Evolutionary conservation across 2,797 vertebrate species (phyloP).

Genomic region (Esox lucius): DNA sequence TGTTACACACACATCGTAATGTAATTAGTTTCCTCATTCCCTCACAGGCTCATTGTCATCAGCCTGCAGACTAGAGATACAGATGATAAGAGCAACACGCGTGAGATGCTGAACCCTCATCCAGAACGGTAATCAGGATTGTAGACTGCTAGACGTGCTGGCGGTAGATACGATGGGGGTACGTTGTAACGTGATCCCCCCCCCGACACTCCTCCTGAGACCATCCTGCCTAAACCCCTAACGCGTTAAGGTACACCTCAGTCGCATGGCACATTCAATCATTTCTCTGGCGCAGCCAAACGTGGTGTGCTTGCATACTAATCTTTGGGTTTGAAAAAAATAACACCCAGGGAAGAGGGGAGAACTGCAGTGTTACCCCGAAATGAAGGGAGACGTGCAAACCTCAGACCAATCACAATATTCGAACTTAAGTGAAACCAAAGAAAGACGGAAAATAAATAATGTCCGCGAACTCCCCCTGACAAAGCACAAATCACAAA

Average conservation of each 20-base stretch:
- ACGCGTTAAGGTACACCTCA: no score
- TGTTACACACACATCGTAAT: conserved; percentile 16
- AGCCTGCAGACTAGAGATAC: not conserved
- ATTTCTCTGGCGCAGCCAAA: no score
- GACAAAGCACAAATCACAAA: no score
- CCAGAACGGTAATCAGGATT: not conserved
- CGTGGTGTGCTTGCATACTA: no score
- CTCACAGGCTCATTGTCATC: not conserved
- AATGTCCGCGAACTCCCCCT: no score
- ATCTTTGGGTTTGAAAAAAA: no score
- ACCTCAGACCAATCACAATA: no score
- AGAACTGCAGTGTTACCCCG: not conserved
- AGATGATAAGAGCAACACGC: not conserved
- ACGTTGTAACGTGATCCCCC: not conserved
- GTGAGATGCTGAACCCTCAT: not conserved
- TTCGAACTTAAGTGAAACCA: no score
- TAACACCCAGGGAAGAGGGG: not conserved
- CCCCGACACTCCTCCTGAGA: not conserved
- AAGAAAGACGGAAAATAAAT: no score
- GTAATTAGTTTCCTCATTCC: not conserved
- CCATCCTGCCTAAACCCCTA: not conserved
- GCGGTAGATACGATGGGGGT: not conserved
- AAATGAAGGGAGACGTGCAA: no score
- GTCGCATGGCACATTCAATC: no score
- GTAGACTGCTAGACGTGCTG: not conserved